phyloP scores from a whole-genome alignment of 2,113 vertebrate species.

The Hippolais icterina region DNA sequence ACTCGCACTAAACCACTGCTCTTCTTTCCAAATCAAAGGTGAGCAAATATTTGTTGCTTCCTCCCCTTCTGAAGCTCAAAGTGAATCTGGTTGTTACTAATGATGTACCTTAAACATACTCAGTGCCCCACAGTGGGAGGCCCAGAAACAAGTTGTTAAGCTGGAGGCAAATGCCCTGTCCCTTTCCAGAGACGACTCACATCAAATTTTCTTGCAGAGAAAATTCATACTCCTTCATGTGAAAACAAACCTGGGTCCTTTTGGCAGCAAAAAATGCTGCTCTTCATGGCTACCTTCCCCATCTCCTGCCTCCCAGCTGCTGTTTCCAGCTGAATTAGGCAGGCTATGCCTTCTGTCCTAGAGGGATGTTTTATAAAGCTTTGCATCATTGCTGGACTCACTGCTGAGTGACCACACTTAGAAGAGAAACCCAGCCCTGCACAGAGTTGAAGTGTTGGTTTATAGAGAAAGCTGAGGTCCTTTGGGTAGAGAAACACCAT shows the following conservation, averaged over 20 bases:
- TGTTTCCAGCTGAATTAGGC: neutral
- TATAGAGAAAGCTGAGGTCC: neutral
- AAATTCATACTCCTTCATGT: neutral
- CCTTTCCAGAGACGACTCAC: neutral
- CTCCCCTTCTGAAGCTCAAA: neutral
- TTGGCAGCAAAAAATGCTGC: neutral
- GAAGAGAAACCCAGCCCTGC: neutral
- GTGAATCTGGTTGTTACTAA: neutral
- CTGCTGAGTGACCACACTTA: accelerated
- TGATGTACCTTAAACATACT: too few species aligned
- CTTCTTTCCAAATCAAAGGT: neutral
- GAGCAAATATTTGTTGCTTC: neutral
- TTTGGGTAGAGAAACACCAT: neutral
- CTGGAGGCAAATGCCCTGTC: neutral
- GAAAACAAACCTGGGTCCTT: neutral
- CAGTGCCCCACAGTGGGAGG: neutral
- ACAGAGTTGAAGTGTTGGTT: accelerated
- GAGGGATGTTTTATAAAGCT: neutral
- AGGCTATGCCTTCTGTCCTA: neutral
- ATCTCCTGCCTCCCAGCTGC: neutral
- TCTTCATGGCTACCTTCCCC: too few species aligned
- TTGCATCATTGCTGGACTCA: neutral
- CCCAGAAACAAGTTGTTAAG: accelerated
- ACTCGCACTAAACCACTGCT: neutral
- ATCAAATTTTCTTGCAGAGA: neutral